Conservation (phyloP, 2,113 vertebrate genomes). For the Zeus faber region DNA sequence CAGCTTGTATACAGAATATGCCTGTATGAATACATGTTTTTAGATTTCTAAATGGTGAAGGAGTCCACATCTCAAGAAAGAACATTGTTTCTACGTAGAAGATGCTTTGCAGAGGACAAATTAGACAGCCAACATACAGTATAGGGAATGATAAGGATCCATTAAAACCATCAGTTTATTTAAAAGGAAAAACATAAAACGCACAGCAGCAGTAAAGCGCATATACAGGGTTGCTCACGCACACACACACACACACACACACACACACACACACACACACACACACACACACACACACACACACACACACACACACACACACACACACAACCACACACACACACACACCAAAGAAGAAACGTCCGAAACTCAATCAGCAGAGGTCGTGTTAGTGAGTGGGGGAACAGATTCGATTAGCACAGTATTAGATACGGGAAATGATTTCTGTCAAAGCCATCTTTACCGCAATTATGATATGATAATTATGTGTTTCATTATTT, state of each 20-base stretch:
- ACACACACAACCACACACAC: constrained; percentile 18
- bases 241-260: constrained; percentile 6
- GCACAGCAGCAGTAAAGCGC: neutral
- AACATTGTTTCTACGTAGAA: neutral
- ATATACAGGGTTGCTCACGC: neutral
- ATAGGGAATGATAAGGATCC: no score
- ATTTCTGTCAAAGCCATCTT: constrained; percentile 99
- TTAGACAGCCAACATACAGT: constrained; percentile 17
- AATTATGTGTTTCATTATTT: constrained; percentile 99
- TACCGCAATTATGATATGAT: constrained; percentile 99
- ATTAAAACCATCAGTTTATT: constrained; percentile 24
- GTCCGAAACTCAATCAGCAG: constrained; percentile 96
- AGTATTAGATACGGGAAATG: constrained; percentile 99
- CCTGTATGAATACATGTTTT: no score
- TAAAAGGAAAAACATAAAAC: no score
- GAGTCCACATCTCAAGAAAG: no score
- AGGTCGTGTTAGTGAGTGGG: constrained; percentile 94
- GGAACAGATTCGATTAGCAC: constrained; percentile 99
- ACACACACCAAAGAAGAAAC: constrained; percentile 76
- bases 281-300: constrained; percentile 20
- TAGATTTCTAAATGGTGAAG: no score
- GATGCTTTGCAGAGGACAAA: neutral
- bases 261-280: constrained; percentile 19
- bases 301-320: constrained; percentile 28
- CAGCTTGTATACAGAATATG: no score